Evolutionary conservation across 2,797 vertebrate species (phyloP).

Genomic region (Tauraco hartlaubi): DNA sequence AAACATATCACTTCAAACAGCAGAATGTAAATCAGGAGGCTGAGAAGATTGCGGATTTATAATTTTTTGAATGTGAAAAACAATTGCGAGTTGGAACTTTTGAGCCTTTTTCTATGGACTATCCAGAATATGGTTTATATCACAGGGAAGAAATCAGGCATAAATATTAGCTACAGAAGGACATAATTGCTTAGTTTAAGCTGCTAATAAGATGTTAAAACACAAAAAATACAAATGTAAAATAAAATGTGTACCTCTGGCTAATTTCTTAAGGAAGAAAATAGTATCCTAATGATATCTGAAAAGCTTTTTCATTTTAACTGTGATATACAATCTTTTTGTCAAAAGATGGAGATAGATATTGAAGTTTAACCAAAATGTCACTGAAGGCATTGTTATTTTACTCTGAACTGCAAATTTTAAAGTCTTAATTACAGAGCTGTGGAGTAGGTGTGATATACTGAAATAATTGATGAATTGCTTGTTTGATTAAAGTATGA

Average conservation of each 20-base stretch:
- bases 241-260: neutral
- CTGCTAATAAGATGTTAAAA: neutral
- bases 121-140: neutral
- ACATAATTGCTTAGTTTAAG: neutral
- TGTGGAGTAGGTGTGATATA: neutral
- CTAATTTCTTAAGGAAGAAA: neutral
- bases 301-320: neutral
- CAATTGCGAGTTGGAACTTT: neutral
- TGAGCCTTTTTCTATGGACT: neutral
- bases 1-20: neutral
- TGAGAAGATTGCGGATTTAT: neutral
- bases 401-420: constrained; percentile 9
- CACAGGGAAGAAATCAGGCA: neutral
- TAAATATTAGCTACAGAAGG: neutral
- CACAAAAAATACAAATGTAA: neutral
- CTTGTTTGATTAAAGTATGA: constrained; percentile 60
- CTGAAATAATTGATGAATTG: constrained; percentile 58
- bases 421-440: constrained; percentile 4
- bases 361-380: neutral
- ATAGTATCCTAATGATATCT: neutral
- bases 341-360: neutral
- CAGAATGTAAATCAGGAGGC: neutral
- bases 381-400: neutral
- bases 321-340: neutral
- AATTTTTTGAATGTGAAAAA: neutral